Base-by-base conservation (phyloP, 2,113 vertebrate species). In the Peucedramus taeniatus region DNA sequence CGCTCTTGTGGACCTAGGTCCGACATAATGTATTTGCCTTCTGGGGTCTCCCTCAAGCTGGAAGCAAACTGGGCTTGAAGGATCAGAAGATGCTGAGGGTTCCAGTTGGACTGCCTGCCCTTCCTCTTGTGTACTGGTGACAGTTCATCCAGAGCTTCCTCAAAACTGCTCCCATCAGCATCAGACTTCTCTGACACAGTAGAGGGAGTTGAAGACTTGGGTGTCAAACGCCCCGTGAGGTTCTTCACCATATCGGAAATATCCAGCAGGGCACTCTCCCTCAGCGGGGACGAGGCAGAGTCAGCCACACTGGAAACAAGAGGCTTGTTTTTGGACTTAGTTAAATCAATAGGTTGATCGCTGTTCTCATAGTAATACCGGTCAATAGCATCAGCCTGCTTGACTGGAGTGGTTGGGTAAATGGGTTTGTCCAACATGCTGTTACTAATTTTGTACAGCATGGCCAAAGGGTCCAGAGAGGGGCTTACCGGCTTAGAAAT, bases 201-300 rank as follows among this genome's bases (percentile, higher is more conserved):
- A n/a, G 98, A 99, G 0, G 99, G 99, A 20, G 99, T 99, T 18
- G 99, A 99, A 44, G 99, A 99, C 97, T 99, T 99, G 94, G 99
- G 99, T 82, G 99, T 99, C 97, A 99, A 98, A 57, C 98, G 99
- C 57, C 99, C 99, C 0, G 99, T 99, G 94, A 99, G 98, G 97
- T 99, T 99, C 93, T 99, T 99, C 49, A 99, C 99, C 99, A 99
- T 99, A 96, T 99, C 99, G 0, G 99, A 99, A 97, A 99, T 99
- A 97, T 99, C 99, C 99, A 99, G 98, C 92, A 99, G 97, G n/a
- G 99, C 99, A 6, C 99, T 99, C 97, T 99, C 99, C 90, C 99
- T 98, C 30, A 99, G 97, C 0, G 99, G 99, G 21, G 99, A 99
- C 0, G 98, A 98, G 44, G 99, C 98, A 1, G 98, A 90, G 19